A percentile compares a stretch with the other conserved stretches of the same genome.
Conservation (phyloP, 2,113 vertebrate species). For the Notechis scutatus region DNA sequence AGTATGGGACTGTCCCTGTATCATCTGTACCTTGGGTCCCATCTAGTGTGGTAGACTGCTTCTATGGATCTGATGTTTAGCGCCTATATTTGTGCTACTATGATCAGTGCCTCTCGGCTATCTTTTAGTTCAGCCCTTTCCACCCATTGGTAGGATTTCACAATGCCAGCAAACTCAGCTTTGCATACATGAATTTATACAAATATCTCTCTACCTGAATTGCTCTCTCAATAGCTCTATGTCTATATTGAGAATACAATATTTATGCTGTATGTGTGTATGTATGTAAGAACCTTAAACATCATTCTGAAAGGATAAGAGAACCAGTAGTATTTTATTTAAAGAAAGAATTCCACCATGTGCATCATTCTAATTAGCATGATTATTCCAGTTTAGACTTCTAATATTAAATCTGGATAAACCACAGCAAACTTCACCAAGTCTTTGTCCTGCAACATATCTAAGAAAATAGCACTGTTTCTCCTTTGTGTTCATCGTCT, state of each 20-base stretch:
- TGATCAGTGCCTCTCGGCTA: too few relatives aligned
- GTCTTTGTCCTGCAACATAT: background rate
- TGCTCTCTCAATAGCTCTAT: too few relatives aligned
- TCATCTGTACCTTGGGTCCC: too few relatives aligned
- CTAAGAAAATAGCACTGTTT: background rate
- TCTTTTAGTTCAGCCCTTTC: too few relatives aligned
- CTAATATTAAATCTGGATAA: background rate
- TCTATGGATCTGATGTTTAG: too few relatives aligned
- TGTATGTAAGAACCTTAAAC: background rate
- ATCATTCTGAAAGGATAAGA: background rate
- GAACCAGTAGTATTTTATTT: background rate
- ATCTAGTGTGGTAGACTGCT: too few relatives aligned
- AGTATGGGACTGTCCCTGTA: too few relatives aligned
- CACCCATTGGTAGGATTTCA: too few relatives aligned
- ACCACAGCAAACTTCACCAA: background rate
- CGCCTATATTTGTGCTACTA: too few relatives aligned
- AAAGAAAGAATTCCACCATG: background rate
- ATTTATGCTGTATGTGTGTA: background rate
- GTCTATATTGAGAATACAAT: background rate
- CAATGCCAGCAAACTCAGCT: too few relatives aligned
- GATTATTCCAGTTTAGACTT: background rate
- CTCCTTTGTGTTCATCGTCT: background rate
- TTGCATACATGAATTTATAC: too few relatives aligned
- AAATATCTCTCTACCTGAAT: too few relatives aligned
- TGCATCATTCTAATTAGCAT: background rate